Conservation (phyloP, 2,888 invertebrate species). For the Drosophila nigritarsus region DNA sequence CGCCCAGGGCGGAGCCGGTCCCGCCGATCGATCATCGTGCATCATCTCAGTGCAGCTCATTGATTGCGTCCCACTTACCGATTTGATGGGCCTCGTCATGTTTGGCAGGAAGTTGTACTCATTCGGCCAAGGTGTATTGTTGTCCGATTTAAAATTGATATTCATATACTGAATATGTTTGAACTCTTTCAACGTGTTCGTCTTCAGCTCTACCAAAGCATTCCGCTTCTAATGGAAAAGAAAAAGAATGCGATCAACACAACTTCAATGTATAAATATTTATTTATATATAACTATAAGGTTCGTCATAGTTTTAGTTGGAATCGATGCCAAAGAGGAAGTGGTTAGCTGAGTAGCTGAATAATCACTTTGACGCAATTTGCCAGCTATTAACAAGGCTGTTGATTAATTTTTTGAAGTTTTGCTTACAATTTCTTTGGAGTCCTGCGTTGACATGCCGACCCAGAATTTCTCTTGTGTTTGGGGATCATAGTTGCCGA, state of each 20-base stretch:
- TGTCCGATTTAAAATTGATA: constrained; percentile 65
- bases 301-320: neutral
- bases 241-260: neutral
- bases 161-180: constrained; percentile 34
- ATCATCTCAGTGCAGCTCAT: constrained; percentile 6
- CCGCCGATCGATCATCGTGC: constrained; percentile 25
- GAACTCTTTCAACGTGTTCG: constrained; percentile 53
- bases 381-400: neutral
- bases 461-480: neutral
- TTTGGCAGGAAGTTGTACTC: constrained; percentile 82
- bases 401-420: neutral
- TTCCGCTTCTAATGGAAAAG: constrained; percentile 50
- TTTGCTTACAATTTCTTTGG: constrained; percentile 27
- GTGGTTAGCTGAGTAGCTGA: neutral
- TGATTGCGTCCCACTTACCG: constrained; percentile 67
- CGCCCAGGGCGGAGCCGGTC: constrained; percentile 74
- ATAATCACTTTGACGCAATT: constrained; percentile 2
- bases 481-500: constrained; percentile 56
- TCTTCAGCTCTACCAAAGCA: constrained; percentile 58
- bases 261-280: neutral
- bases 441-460: constrained; percentile 10
- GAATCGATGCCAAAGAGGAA: neutral
- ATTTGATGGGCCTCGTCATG: constrained; percentile 66
- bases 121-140: constrained; percentile 49
- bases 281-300: neutral